Percentiles rank a stretch among this genome's conserved stretches.
Conservation (phyloP, 1,140 invertebrate species). For the Polypedilum vanderplanki region DNA sequence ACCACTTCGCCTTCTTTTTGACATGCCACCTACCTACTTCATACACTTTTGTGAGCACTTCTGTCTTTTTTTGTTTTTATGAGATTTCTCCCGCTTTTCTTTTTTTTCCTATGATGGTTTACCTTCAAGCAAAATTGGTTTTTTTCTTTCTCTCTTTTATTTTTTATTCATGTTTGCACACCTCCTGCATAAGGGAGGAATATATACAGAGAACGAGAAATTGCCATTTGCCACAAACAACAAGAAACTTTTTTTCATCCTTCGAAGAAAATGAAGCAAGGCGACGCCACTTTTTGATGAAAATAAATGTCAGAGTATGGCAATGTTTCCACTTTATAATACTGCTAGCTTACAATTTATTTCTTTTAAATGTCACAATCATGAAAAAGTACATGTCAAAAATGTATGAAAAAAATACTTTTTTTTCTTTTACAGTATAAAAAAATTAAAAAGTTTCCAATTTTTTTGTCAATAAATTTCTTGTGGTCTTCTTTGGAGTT, state of each 20-base stretch:
- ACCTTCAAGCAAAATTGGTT: conserved; percentile 26
- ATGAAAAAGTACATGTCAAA: too few species aligned
- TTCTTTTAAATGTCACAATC: too few species aligned
- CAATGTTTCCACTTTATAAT: too few species aligned
- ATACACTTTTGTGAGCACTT: neutral
- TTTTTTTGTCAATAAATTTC: too few species aligned
- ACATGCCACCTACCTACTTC: neutral
- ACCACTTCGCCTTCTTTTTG: neutral
- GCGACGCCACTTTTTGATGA: neutral
- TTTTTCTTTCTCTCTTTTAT: conserved; percentile 20
- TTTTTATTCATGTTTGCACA: conserved; percentile 20
- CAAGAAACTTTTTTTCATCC: neutral
- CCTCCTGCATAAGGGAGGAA: neutral
- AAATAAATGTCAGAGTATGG: too few species aligned
- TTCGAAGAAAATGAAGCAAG: neutral
- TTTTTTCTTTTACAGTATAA: too few species aligned
- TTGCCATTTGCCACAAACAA: conserved; percentile 5
- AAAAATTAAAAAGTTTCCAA: too few species aligned
- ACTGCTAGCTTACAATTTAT: too few species aligned
- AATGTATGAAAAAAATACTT: too few species aligned
- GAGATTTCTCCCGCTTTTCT: neutral
- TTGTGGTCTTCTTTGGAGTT: too few species aligned
- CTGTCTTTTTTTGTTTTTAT: conserved; percentile 18
- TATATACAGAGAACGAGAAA: neutral
- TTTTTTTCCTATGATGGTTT: neutral